phyloP scores from a whole-genome alignment of 1,140 invertebrate genomes.

The Camponotus pennsylvanicus region DNA sequence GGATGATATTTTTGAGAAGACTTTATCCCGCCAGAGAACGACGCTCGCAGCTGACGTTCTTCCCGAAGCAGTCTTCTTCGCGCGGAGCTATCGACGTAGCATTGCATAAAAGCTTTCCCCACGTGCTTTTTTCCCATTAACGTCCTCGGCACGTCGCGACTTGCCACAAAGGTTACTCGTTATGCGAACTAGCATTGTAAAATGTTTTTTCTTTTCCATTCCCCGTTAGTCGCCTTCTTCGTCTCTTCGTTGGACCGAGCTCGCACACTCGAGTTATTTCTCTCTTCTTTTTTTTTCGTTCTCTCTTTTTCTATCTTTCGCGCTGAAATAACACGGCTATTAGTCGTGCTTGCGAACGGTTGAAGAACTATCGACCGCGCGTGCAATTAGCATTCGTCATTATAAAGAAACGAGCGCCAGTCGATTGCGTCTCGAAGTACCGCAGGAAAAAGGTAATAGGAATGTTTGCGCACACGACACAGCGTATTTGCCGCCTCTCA shows the following conservation, averaged over 20 bases:
- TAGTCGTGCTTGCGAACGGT: slow-evolving; percentile 43
- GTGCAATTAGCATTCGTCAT: slow-evolving; percentile 55
- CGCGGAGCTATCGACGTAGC: slow-evolving; percentile 39
- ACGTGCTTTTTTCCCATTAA: slow-evolving; percentile 35
- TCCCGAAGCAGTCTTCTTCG: slow-evolving; percentile 1
- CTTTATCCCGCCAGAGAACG: slow-evolving; percentile 6
- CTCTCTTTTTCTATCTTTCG: neutral
- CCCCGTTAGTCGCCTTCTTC: neutral
- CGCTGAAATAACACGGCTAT: slow-evolving; percentile 48
- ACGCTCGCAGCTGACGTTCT: slow-evolving; percentile 38
- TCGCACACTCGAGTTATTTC: slow-evolving; percentile 4
- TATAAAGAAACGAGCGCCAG: slow-evolving; percentile 26
- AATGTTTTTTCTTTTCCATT: slow-evolving; percentile 43
- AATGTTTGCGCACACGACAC: slow-evolving; percentile 29
- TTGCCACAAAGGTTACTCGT: slow-evolving; percentile 56
- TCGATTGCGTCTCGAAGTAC: slow-evolving; percentile 35
- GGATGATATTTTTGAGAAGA: neutral
- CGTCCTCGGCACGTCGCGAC: slow-evolving; percentile 26
- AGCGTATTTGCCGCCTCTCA: neutral
- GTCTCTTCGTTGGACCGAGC: neutral
- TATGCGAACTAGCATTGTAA: slow-evolving; percentile 53
- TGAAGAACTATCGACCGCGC: slow-evolving; percentile 46
- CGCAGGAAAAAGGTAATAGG: slow-evolving; percentile 21
- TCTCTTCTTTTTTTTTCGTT: neutral
- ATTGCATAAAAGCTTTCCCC: slow-evolving; percentile 26